Percentiles rank a stretch among this genome's conserved stretches.
phyloP scores from a whole-genome alignment of 2,888 invertebrate species.

The Thereva nobilitata region DNA sequence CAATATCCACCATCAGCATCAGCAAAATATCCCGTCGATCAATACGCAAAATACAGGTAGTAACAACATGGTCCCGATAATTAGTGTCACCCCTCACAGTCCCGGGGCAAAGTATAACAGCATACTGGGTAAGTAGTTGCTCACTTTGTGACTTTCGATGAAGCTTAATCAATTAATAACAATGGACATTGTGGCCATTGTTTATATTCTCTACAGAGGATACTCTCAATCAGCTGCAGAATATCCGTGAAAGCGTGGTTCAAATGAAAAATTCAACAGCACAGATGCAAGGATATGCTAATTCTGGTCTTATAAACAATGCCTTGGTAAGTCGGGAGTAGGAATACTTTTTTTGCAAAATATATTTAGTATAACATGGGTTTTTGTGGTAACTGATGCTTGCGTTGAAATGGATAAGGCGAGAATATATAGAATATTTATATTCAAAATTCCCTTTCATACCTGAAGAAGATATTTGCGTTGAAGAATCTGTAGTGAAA shows the following conservation, averaged over 20 bases:
- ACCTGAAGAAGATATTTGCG: too few relatives aligned
- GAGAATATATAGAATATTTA: too few relatives aligned
- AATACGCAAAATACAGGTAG: conserved; percentile 49
- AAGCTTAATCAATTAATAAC: conserved; percentile 29
- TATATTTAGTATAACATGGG: too few relatives aligned
- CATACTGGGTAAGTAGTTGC: conserved; percentile 60
- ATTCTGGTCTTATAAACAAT: conserved; percentile 38
- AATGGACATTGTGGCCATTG: conserved; percentile 16
- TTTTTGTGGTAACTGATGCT: neutral
- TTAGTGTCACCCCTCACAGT: conserved; percentile 87
- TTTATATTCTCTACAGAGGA: conserved; percentile 49
- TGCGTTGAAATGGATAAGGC: neutral
- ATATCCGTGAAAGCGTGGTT: conserved; percentile 58
- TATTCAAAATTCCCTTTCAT: too few relatives aligned
- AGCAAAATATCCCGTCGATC: conserved; percentile 51
- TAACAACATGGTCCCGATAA: conserved; percentile 71
- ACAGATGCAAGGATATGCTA: conserved; percentile 49
- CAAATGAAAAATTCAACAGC: conserved; percentile 58
- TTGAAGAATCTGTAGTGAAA: too few relatives aligned
- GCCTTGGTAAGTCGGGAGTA: conserved; percentile 17
- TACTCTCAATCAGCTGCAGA: conserved; percentile 57
- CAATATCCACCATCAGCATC: conserved; percentile 37
- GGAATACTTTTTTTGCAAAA: neutral
- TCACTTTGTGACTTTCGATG: neutral
- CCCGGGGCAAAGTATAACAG: conserved; percentile 75